A percentile compares a stretch with the other conserved stretches of the same genome.
Conservation (phyloP, 37 sponge, comb jelly and placozoan species). For the Geodia barretti region DNA sequence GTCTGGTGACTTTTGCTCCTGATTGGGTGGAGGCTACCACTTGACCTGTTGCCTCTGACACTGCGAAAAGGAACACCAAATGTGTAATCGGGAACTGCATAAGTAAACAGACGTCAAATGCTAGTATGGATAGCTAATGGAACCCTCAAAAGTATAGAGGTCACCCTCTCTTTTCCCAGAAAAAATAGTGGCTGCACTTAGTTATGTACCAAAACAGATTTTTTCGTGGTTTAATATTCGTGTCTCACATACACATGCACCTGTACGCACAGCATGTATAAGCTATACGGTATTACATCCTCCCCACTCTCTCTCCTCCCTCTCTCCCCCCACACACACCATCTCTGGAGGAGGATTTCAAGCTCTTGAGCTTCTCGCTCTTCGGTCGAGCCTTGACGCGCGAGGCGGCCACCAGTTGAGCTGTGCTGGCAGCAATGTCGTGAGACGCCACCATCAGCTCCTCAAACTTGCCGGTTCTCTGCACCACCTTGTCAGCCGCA, state of each 20-base stretch:
- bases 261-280: not conserved
- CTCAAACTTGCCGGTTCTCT: slow-evolving; percentile 92
- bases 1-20: slow-evolving; percentile 35
- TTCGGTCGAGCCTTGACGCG: slow-evolving; percentile 88
- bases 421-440: slow-evolving; percentile 98
- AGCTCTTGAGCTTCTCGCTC: slow-evolving; percentile 70
- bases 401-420: slow-evolving; percentile 99
- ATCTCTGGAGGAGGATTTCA: slow-evolving; percentile 80
- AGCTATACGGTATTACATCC: not conserved
- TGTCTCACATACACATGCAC: not conserved
- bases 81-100: too few relatives aligned
- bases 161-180: too few relatives aligned
- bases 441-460: slow-evolving; percentile 94
- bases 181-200: too few relatives aligned
- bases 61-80: slow-evolving; percentile 26
- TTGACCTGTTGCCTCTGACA: slow-evolving; percentile 88
- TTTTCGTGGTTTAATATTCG: not conserved
- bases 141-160: too few relatives aligned
- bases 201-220: not conserved
- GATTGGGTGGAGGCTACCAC: slow-evolving; percentile 90
- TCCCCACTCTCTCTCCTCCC: not conserved
- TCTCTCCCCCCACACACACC: slow-evolving; percentile 70
- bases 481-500: slow-evolving; percentile 93
- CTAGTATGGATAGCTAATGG: too few relatives aligned
- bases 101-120: too few relatives aligned